These are phyloP conservation scores for Pristionchus fissidentatus DNA, from an alignment of 2,888 invertebrate species.

Conservation along the genomic window DNA sequence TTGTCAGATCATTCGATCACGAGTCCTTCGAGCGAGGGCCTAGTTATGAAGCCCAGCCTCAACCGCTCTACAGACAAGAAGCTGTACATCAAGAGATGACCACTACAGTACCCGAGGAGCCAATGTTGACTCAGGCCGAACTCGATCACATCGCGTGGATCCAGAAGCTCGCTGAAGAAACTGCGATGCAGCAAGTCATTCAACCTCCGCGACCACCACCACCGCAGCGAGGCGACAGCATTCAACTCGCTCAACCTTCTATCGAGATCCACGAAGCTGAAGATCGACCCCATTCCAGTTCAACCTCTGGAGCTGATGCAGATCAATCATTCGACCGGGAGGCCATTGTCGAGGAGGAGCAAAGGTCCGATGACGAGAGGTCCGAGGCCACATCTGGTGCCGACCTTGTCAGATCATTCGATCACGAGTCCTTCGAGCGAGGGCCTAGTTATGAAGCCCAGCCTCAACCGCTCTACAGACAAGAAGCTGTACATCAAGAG, in stretches of 20 bases:
- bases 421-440: not conserved
- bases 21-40: not conserved
- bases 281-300: not conserved
- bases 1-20: not conserved
- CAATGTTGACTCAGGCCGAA: constrained; percentile 51
- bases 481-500: not conserved
- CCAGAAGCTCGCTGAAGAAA: constrained; percentile 45
- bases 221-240: not conserved
- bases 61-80: not conserved
- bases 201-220: not conserved
- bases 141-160: constrained; percentile 53
- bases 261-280: not conserved
- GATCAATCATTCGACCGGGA: not conserved
- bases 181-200: not conserved
- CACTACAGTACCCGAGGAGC: constrained; percentile 6
- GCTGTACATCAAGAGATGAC: not conserved
- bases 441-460: not conserved
- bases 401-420: not conserved
- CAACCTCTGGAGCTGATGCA: not conserved
- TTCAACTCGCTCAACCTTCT: not conserved
- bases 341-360: not conserved
- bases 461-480: not conserved
- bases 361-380: not conserved
- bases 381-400: not conserved
- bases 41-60: not conserved